Evolutionary conservation across 2,888 invertebrate species (phyloP).

Genomic region (Diogma glabrata): DNA sequence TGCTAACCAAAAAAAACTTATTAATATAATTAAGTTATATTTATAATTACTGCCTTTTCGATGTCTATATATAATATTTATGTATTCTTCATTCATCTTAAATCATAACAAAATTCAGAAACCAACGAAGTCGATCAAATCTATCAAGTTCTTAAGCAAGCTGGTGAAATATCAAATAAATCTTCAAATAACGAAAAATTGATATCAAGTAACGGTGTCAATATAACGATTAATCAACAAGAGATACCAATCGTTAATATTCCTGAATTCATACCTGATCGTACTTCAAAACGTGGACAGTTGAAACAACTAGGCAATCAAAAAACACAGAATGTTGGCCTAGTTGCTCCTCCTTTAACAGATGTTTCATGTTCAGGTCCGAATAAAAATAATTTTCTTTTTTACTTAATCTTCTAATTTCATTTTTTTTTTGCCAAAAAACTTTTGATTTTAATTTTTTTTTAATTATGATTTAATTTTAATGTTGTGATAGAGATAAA

Average conservation of each 20-base stretch:
- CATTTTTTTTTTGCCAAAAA: conserved; percentile 1
- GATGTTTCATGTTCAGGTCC: conserved; percentile 38
- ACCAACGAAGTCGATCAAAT: conserved; percentile 67
- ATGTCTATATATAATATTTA: neutral
- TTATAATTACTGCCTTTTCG: neutral
- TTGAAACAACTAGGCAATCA: conserved; percentile 12
- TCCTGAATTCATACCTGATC: conserved; percentile 29
- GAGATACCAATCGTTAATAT: conserved; percentile 35
- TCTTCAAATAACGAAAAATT: conserved; percentile 4
- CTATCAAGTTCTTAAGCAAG: conserved; percentile 90
- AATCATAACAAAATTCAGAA: conserved; percentile 1
- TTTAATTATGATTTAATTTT: neutral
- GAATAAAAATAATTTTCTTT: conserved; percentile 18
- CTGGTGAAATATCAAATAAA: conserved; percentile 58
- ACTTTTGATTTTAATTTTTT: neutral
- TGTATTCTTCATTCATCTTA: neutral
- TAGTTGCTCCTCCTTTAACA: conserved; percentile 23
- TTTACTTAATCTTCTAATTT: conserved; percentile 7
- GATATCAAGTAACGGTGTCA: conserved; percentile 7
- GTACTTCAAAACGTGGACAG: conserved; percentile 15
- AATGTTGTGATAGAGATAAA: too few species aligned
- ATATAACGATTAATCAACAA: conserved; percentile 10
- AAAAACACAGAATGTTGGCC: conserved; percentile 13
- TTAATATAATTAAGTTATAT: neutral
- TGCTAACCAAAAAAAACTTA: too few species aligned